These are phyloP conservation scores for Steatocranus sp. DNA, from an alignment of 2,797 vertebrate genomes.

Conservation along the genomic window DNA sequence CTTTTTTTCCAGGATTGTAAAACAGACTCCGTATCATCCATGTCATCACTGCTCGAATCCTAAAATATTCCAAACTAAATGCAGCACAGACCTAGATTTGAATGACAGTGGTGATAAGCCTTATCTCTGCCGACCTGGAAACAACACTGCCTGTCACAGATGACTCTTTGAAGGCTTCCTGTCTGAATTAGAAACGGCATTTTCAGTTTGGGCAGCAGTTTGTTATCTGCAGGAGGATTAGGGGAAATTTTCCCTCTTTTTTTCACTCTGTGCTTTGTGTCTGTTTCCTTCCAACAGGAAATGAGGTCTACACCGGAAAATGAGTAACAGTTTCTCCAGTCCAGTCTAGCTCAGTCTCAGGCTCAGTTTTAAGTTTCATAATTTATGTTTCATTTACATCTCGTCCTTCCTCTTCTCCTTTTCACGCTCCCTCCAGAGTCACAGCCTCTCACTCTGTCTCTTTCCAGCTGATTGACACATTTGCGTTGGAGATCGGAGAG, in stretches of 20 bases:
- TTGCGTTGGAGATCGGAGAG: constrained; percentile 88
- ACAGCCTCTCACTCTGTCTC: neutral
- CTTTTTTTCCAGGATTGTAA: neutral
- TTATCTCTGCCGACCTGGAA: neutral
- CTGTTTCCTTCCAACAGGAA: constrained; percentile 52
- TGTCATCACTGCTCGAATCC: neutral
- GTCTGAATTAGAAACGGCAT: neutral
- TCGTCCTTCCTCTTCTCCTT: neutral
- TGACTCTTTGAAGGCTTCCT: neutral
- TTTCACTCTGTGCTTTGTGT: neutral
- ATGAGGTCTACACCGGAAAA: constrained; percentile 38
- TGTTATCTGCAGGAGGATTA: neutral
- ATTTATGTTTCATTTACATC: constrained; percentile 41
- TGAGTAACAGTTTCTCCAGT: constrained; percentile 34
- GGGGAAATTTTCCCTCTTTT: neutral
- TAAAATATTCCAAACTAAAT: neutral
- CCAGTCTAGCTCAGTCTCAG: neutral
- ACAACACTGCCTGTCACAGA: neutral
- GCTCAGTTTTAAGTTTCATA: neutral
- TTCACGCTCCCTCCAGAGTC: neutral
- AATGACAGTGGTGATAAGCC: neutral
- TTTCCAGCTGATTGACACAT: constrained; percentile 88
- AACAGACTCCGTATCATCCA: accelerated
- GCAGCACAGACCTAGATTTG: neutral
- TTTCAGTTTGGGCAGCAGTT: neutral